Base-by-base conservation (phyloP, 2,113 vertebrate genomes). In the Alosa alosa region DNA sequence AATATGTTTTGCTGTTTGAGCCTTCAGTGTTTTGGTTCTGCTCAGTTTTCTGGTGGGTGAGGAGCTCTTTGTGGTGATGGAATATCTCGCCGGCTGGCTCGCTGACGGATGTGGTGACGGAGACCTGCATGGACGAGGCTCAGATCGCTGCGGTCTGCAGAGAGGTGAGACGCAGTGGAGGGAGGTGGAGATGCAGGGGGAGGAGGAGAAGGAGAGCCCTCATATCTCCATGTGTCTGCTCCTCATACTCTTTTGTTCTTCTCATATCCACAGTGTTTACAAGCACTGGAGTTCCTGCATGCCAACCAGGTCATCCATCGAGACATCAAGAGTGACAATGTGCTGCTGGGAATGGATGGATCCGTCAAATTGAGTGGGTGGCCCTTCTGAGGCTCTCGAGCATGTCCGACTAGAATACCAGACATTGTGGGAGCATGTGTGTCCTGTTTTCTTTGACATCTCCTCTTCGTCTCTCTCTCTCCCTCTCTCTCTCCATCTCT, bases 281-380 rank as follows among this genome's bases (percentile, higher is more conserved):
- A 99, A 94, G 98, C 98, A 0, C 94, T 99, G 78, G 97, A 99
- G 91, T 99, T 99, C 90, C 95, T 99, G 13, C 98, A 99, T 55
- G 97, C 96, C 87, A 99, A 99, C 93, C 98, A 99, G 91, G 98
- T 99, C 90, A 99, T 99, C 92, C 98, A 99, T 94, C 95, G 98
- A 94, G 98, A 99, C 94, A 99, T 99, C 89, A 99, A 99, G 95
- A 99, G 98, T 89, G 98, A 99, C 93, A 99, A 99, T 0, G 97
- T 99, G 9, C 94, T 99, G 68, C 93, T 99, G 91, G 98, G 98
- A 87, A 99, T 99, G 98, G 98, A 99, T 88, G 98, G 98, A 92
- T 98, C 97, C 0, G 98, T 99, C 90, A 99, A 99, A 94, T 95
- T 99, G 57, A 99, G 98, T 99, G 90, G 97, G 97, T 94, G n/a